Evolutionary conservation across 2,113 vertebrate species (phyloP), one percentile per base, ranked within the genome.

Genomic region (Pachypanchax playfairii): DNA sequence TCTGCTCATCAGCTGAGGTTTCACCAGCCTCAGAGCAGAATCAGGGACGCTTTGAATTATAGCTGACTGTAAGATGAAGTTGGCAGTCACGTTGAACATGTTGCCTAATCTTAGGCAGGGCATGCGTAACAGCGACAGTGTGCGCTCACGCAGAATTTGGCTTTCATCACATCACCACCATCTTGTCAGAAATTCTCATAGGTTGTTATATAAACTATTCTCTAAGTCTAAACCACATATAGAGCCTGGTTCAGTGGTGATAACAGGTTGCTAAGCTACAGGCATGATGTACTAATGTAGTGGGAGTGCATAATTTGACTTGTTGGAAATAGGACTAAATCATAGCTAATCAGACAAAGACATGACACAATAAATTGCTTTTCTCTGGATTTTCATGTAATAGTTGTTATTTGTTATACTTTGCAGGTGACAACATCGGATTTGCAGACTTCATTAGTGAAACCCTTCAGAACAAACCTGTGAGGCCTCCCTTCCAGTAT

Each of bases 361-460:
- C n/a, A n/a, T n/a, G n/a, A n/a, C n/a, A n/a, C n/a, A n/a, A n/a
- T n/a, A n/a, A n/a, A n/a, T n/a, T n/a, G n/a, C n/a, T n/a, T n/a
- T n/a, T n/a, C n/a, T n/a, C n/a, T n/a, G n/a, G n/a, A n/a, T n/a
- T n/a, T n/a, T n/a, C n/a, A n/a, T 21, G 11, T 24, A 53, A 58
- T 12, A 22, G 3, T 13, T 57, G 3, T 53, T 46, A 0, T 21
- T 43, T 63, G 18, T 64, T 69, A 54, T 48, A 1, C 36, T 79
- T 74, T 75, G 14, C 70, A 94, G 92, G 90, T 36, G 91, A 94
- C 87, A 92, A 93, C 61, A 90, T 84, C 28, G 90, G 91, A 75
- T 92, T 88, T 85, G 81, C 85, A 4, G 87, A 87, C 72, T 86
- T 93, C 64, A 91, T 94, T 77, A 90, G 86, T 53, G 84, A 64